A percentile compares a stretch with the other conserved stretches of the same genome.
phyloP scores from a whole-genome alignment of 2,113 vertebrate genomes.

The Tetrax tetrax region DNA sequence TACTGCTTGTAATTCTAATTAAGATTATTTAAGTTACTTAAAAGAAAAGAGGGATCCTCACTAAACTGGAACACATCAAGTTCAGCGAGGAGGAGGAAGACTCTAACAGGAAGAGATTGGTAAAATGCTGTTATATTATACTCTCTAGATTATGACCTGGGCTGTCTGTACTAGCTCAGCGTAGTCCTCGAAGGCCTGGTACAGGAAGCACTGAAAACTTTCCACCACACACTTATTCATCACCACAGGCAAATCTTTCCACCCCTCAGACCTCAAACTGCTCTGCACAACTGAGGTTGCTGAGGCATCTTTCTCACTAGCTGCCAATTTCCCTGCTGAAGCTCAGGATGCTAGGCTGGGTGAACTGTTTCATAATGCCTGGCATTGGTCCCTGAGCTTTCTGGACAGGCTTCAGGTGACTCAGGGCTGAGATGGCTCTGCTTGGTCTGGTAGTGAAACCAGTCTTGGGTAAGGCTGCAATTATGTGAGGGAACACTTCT shows the following conservation, averaged over 20 bases:
- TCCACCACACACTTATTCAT: not conserved
- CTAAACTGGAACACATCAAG: not conserved
- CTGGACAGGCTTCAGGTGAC: fast-evolving
- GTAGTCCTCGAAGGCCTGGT: not conserved
- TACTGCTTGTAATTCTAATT: not conserved
- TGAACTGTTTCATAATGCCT: not conserved
- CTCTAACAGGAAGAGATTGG: not conserved
- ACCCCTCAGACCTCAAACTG: not conserved
- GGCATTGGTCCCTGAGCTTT: not conserved
- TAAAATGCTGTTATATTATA: not conserved
- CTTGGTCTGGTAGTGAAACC: not conserved
- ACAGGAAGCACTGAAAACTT: not conserved
- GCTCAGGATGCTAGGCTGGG: not conserved
- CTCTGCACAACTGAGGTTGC: not conserved
- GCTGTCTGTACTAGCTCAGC: not conserved
- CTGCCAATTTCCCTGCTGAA: not conserved
- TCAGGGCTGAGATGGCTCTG: not conserved
- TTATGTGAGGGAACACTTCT: not conserved
- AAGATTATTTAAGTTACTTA: too few relatives aligned
- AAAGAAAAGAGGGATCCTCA: too few relatives aligned
- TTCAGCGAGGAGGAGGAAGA: too few relatives aligned
- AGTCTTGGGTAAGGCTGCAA: fast-evolving
- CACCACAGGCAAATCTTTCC: not conserved
- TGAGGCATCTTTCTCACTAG: not conserved
- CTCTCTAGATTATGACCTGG: not conserved